A percentile compares a stretch with the other conserved stretches of the same genome.
Conservation (phyloP, 2,888 invertebrate species). For the Phorcus lineatus region DNA sequence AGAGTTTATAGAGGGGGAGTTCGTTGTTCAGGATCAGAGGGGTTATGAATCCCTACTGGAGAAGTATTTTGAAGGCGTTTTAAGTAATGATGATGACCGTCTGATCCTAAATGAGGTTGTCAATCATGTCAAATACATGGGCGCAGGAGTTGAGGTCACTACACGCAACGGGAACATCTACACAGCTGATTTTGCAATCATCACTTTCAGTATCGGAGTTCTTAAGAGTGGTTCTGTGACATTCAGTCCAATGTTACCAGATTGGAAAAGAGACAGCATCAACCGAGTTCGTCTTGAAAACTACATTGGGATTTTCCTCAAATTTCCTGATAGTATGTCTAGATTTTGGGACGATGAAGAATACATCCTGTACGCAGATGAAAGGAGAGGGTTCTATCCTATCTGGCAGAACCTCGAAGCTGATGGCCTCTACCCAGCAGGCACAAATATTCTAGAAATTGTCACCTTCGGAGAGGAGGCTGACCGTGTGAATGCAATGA, state of each 20-base stretch:
- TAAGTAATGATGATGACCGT: not conserved
- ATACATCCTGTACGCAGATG: slow-evolving; percentile 34
- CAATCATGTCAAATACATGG: slow-evolving; percentile 23
- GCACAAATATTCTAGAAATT: slow-evolving; percentile 38
- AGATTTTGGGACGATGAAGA: slow-evolving; percentile 40
- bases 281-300: slow-evolving; percentile 31
- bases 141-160: slow-evolving; percentile 27
- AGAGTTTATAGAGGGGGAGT: slow-evolving; percentile 2
- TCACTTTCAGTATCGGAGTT: slow-evolving; percentile 46
- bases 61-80: slow-evolving; percentile 1
- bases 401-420: slow-evolving; percentile 37
- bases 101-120: slow-evolving; percentile 35
- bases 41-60: slow-evolving; percentile 32
- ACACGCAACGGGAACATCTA: slow-evolving; percentile 31
- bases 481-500: slow-evolving; percentile 25
- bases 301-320: slow-evolving; percentile 35
- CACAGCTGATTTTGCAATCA: slow-evolving; percentile 38
- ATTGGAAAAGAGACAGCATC: slow-evolving; percentile 35
- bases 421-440: slow-evolving; percentile 24
- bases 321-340: slow-evolving; percentile 24
- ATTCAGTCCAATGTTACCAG: slow-evolving; percentile 38
- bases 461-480: slow-evolving; percentile 34
- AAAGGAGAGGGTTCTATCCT: slow-evolving; percentile 24
- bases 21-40: slow-evolving; percentile 27
- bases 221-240: slow-evolving; percentile 35